Evolutionary conservation across 2,888 invertebrate genomes (phyloP), one percentile per base, ranked within the genome.

Genomic region (Polymixis lichenea): DNA sequence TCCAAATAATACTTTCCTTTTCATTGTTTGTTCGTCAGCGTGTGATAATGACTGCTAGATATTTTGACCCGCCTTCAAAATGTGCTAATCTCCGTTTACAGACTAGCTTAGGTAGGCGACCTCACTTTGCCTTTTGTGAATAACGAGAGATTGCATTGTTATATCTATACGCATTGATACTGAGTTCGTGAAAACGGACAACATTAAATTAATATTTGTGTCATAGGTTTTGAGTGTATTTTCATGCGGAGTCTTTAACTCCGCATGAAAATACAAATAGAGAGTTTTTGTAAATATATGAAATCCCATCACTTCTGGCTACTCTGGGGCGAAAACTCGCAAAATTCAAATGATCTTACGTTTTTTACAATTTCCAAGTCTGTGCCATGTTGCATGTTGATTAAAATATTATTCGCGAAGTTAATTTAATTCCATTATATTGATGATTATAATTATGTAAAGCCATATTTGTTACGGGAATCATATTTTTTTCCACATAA

Each of bases 1-100:
- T 69, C 49, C 56, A 70, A 66, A 81, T 56, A 70, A 49, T 15
- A 75, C 77, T 81, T 80, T 81, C 70, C 17, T 53, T 81, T 76
- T 66, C 55, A 81, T 80, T 81, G 79, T 81, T 76, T 61, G 69
- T 65, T 65, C 43, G 70, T 32, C 22, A 60, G 60, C 69, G 55
- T 69, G 81, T 46, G 76, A 66, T 80, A 60, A 60, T 80, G 68
- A 64, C 32, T 64, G 56, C 64, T 58, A 80, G 64, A 80, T 38
- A 38, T 74, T 74, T 72, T 69, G 67, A 53, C 76, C 43, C 68
- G 55, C 25, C 60, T 66, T 64, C 62, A 64, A 80, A 80, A 79
- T 67, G 80, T 75, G 75, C 62, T 78, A 80, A 80, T 78, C 66
- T 58, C 15, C 11, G 55, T 55, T 66, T 49, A 60, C 25, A 15